A percentile compares a stretch with the other conserved stretches of the same genome.
Evolutionary conservation across 2,113 vertebrate genomes (phyloP).

Genomic region (cattle (Bos taurus)): DNA sequence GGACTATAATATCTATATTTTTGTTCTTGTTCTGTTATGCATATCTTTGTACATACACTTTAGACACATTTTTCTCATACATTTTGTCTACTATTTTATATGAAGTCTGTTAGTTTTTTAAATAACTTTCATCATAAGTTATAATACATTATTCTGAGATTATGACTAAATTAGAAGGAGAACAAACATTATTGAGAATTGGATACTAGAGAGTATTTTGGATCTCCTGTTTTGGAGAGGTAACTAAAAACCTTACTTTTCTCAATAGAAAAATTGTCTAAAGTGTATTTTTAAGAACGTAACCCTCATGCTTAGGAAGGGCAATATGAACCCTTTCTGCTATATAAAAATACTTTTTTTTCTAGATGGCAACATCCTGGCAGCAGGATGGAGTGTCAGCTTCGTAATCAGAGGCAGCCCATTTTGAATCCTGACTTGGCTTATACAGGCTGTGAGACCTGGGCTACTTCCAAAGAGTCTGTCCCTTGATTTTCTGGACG

Average conservation of each 20-base stretch:
- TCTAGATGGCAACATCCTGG: not conserved
- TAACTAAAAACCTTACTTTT: not conserved
- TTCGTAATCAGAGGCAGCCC: not conserved
- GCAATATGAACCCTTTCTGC: not conserved
- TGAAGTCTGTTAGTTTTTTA: not conserved
- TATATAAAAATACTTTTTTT: not conserved
- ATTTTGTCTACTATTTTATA: not conserved
- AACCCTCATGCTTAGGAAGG: not conserved
- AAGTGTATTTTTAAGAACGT: not conserved
- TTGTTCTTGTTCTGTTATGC: not conserved
- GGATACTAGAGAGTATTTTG: not conserved
- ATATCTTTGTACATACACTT: not conserved
- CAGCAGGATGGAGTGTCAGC: not conserved
- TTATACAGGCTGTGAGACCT: not conserved
- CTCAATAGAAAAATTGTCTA: not conserved
- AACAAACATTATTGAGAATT: not conserved
- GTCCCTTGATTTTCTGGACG: not conserved
- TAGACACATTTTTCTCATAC: not conserved
- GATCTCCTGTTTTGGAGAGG: not conserved
- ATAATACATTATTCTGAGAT: not conserved
- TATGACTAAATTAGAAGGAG: not conserved
- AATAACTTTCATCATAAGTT: not conserved
- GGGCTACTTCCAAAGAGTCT: not conserved
- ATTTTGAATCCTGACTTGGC: not conserved
- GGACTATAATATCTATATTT: not conserved